Percentiles rank a stretch among this genome's conserved stretches.
Conservation (phyloP, 2,797 vertebrate genomes). For the Macropodus opercularis region DNA sequence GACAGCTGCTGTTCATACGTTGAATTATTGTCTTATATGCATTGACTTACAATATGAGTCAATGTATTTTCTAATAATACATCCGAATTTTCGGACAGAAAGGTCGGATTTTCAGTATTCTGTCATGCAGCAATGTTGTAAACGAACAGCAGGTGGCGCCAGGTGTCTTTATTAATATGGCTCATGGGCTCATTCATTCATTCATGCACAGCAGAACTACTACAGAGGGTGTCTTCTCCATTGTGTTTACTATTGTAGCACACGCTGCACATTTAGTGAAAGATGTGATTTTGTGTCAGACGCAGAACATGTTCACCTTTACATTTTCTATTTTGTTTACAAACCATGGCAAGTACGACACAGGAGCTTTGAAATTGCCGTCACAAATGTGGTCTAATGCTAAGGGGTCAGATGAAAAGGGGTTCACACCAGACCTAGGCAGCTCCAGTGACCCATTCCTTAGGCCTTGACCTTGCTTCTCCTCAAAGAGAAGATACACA, state of each 20-base stretch:
- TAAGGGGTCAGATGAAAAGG: constrained; percentile 3
- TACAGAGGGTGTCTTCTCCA: constrained; percentile 38
- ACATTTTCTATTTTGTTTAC: not conserved
- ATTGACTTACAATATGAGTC: not conserved
- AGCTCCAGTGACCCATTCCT: constrained; percentile 5
- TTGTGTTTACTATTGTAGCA: constrained; percentile 40
- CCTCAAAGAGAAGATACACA: constrained; percentile 31
- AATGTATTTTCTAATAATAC: not conserved
- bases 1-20: not conserved
- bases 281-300: not conserved
- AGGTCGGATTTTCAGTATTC: not conserved
- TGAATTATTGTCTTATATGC: not conserved
- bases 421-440: not conserved
- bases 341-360: not conserved
- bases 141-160: constrained; percentile 61
- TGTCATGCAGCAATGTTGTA: not conserved
- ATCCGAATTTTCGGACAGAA: not conserved
- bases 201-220: constrained; percentile 46
- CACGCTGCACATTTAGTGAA: constrained; percentile 33
- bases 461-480: not conserved
- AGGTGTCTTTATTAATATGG: constrained; percentile 1
- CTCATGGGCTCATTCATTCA: constrained; percentile 35
- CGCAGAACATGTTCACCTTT: not conserved
- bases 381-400: not conserved
- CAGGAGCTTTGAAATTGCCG: not conserved